Conservation (phyloP, 2,888 invertebrate species). For the Exocentrus adspersus region DNA sequence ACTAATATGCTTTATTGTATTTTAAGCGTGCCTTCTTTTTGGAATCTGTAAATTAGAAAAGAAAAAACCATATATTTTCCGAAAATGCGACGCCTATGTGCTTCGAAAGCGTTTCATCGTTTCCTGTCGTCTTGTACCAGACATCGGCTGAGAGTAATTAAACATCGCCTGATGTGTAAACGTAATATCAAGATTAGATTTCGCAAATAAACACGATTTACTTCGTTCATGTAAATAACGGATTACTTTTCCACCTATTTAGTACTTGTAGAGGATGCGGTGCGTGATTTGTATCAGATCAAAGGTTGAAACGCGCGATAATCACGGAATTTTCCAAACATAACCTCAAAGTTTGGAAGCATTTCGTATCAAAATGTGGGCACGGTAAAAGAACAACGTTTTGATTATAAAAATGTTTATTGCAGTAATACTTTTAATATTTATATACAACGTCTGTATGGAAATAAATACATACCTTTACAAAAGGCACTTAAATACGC, state of each 20-base stretch:
- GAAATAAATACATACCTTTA: conserved; percentile 35
- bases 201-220: not conserved
- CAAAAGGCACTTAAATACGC: conserved; percentile 39
- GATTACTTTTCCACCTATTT: not conserved
- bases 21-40: too few relatives aligned
- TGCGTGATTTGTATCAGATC: not conserved
- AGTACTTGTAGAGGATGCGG: not conserved
- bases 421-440: not conserved
- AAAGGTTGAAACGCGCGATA: not conserved
- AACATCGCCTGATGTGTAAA: not conserved
- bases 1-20: too few relatives aligned
- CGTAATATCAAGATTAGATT: not conserved
- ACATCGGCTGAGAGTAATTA: not conserved
- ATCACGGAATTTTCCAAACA: too few relatives aligned
- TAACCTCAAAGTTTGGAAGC: too few relatives aligned
- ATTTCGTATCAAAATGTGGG: too few relatives aligned
- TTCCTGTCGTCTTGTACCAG: not conserved
- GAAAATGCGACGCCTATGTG: too few relatives aligned
- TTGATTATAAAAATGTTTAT: not conserved
- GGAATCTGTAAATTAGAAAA: too few relatives aligned
- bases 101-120: not conserved
- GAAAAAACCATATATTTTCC: too few relatives aligned
- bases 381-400: too few relatives aligned
- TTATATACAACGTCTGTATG: not conserved
- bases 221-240: not conserved